Conservation (phyloP, 2,797 vertebrate genomes). For the Xenopus petersii region DNA sequence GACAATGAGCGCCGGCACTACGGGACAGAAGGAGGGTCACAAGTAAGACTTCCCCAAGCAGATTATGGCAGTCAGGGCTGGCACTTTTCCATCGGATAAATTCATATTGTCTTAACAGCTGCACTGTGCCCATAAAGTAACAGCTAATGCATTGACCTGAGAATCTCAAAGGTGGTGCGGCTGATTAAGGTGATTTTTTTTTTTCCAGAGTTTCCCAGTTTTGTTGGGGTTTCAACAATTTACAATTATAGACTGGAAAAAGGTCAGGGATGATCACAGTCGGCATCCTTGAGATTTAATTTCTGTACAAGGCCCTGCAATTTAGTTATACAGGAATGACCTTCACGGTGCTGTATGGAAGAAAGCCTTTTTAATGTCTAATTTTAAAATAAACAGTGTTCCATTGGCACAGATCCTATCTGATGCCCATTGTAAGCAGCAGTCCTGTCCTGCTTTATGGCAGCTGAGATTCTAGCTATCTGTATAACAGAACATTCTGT, state of each 20-base stretch:
- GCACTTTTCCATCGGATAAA: constrained; percentile 62
- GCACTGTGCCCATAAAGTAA: constrained; percentile 53
- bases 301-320: neutral
- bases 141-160: constrained; percentile 64
- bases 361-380: too few species aligned
- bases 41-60: constrained; percentile 59
- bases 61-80: constrained; percentile 59
- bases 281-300: neutral
- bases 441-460: too few species aligned
- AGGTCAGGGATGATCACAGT: constrained; percentile 1
- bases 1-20: constrained; percentile 53
- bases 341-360: neutral
- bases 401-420: too few species aligned
- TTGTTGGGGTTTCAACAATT: constrained; percentile 20
- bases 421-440: too few species aligned
- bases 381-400: too few species aligned
- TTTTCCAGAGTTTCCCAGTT: constrained; percentile 14
- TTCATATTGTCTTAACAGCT: constrained; percentile 61
- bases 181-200: constrained; percentile 55
- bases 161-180: constrained; percentile 53
- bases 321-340: neutral
- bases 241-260: constrained; percentile 22
- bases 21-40: constrained; percentile 63
- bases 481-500: too few species aligned
- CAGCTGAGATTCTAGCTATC: too few species aligned